Evolutionary conservation across 2,888 invertebrate species (phyloP).

Genomic region (Empis livida): DNA sequence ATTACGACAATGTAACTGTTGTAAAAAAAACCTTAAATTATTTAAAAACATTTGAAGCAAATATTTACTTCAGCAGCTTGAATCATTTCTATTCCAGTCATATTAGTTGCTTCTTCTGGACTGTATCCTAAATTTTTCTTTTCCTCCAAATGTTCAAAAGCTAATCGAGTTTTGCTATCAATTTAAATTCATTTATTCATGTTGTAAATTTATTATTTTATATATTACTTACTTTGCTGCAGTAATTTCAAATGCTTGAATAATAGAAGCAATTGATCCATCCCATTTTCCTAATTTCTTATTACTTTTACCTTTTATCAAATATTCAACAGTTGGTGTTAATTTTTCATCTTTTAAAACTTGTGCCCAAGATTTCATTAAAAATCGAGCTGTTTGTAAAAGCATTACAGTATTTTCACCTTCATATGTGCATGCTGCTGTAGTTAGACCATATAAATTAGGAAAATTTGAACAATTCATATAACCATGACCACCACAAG

Average conservation of each 20-base stretch:
- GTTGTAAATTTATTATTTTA: neutral
- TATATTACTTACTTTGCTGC: slow-evolving; percentile 31
- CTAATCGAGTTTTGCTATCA: slow-evolving; percentile 52
- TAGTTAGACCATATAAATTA: slow-evolving; percentile 66
- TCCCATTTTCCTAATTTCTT: slow-evolving; percentile 19
- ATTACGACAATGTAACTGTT: slow-evolving; percentile 68
- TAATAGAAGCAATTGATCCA: slow-evolving; percentile 23
- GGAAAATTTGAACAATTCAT: slow-evolving; percentile 80
- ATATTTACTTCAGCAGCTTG: slow-evolving; percentile 61
- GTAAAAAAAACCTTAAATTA: neutral
- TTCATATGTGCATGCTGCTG: slow-evolving; percentile 89
- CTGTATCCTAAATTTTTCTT: slow-evolving; percentile 46
- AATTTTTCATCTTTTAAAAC: slow-evolving; percentile 45
- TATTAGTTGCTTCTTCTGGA: slow-evolving; percentile 72
- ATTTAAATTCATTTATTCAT: neutral
- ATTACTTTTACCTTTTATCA: slow-evolving; percentile 31
- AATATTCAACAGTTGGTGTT: slow-evolving; percentile 58
- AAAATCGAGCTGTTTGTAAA: slow-evolving; percentile 76
- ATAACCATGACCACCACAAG: slow-evolving; percentile 95
- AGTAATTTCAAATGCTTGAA: slow-evolving; percentile 33
- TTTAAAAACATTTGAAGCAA: neutral
- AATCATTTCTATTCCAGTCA: slow-evolving; percentile 64
- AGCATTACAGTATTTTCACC: slow-evolving; percentile 92
- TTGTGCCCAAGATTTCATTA: slow-evolving; percentile 67
- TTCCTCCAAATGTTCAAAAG: slow-evolving; percentile 52